Base-by-base conservation (phyloP, 1,140 invertebrate species). In the Drosophila neocordata region DNA sequence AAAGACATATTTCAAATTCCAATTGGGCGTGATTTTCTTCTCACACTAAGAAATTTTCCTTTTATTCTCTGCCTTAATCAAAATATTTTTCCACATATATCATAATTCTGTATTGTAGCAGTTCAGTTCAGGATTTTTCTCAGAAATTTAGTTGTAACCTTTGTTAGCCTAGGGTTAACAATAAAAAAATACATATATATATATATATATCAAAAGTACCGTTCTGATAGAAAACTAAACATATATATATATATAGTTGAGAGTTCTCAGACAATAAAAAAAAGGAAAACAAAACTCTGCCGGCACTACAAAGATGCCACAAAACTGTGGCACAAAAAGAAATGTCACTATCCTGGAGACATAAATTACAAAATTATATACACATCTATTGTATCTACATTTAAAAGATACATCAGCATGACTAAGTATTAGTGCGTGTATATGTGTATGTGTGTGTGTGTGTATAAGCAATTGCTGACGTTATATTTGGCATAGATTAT, bases 31-130 rank as follows among this genome's bases (percentile, higher is more conserved):
- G 58, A 65, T 56, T n/a, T 52, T 20, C 15, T 34, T 44, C 35
- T 65, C 58, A 72, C 69, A 67, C 34, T 20, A 4, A 48, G 1
- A 15, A 18, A 24, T 9, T 2, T 1, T 31, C 15, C 12, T 4
- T 11, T 2, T 2, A 48, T 48, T 20, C 13, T 13, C 37, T 6
- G 3, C 5, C 12, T 41, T 65, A 69, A 85, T 85, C 82, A 85
- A 57, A 87, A 85, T 82, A 87, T 87, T 82, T 87, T 69, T 67
- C 76, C 77, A 67, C 82, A 52, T 81, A 87, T 69, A 82, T 85
- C 74, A 87, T 85, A 79, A 87, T 87, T 66, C 53, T 66, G 53
- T 62, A 34, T 65, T 31, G 20, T 51, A 18, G n/a, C 18, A 20
- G 9, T 20, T 48, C 18, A 18, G 8, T 48, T 44, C 6, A 3